These are phyloP conservation scores for Rhombomys opimus DNA, from an alignment of 2,113 vertebrate species.

Conservation along the genomic window DNA sequence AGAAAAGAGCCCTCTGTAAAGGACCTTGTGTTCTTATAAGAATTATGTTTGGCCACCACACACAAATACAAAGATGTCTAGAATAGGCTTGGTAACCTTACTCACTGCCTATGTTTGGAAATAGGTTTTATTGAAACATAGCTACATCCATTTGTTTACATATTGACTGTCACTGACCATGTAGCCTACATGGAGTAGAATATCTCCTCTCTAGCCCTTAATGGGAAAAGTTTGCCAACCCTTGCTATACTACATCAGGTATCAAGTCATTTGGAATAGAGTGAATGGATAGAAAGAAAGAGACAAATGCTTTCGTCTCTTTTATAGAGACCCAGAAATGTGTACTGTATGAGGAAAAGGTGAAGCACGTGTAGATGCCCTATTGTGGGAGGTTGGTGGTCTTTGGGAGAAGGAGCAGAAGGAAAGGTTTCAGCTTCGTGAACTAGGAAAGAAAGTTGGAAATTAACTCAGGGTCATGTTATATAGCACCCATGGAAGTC, in stretches of 20 bases:
- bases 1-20: not conserved
- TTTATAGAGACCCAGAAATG: not conserved
- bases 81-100: not conserved
- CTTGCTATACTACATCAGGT: not conserved
- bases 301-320: not conserved
- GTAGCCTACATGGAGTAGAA: not conserved
- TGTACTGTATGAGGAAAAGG: fast-evolving
- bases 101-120: not conserved
- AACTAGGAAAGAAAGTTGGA: not conserved
- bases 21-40: not conserved
- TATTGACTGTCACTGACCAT: not conserved
- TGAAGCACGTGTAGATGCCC: no score
- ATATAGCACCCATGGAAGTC: not conserved
- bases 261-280: not conserved
- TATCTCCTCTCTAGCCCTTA: not conserved
- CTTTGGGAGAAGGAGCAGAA: not conserved
- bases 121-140: not conserved
- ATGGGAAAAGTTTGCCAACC: not conserved
- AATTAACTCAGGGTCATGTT: not conserved
- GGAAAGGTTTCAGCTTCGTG: not conserved
- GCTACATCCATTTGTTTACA: not conserved
- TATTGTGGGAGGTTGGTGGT: fast-evolving
- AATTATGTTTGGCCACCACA: no score
- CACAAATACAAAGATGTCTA: not conserved
- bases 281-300: not conserved